phyloP scores from a whole-genome alignment of 2,888 invertebrate genomes.

The Amiota minor region DNA sequence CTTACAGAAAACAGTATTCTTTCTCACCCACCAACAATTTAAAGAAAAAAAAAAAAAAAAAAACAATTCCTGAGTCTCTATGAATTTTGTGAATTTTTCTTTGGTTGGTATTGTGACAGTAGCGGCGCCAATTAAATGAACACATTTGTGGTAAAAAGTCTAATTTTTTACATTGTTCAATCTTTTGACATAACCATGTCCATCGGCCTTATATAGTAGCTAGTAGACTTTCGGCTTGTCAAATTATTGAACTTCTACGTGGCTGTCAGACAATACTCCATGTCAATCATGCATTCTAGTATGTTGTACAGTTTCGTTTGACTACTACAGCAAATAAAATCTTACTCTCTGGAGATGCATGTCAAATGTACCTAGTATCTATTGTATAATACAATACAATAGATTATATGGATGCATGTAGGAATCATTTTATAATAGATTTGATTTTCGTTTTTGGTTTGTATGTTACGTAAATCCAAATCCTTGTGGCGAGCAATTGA shows the following conservation, averaged over 20 bases:
- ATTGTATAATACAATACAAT: no score
- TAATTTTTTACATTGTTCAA: conserved; percentile 24
- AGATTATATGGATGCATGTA: no score
- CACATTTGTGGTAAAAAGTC: conserved; percentile 29
- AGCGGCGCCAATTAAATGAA: conserved; percentile 20
- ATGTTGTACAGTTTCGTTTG: neutral
- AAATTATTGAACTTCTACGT: conserved; percentile 29
- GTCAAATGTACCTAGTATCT: conserved; percentile 7
- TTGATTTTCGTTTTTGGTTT: no score
- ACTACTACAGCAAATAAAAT: neutral
- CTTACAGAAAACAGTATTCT: no score
- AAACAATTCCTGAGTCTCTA: no score
- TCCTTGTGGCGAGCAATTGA: no score
- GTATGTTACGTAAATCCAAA: no score
- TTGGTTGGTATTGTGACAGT: no score
- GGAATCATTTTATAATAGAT: no score
- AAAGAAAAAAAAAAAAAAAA: no score
- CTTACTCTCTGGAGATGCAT: conserved; percentile 26
- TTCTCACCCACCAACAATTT: no score
- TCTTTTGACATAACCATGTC: conserved; percentile 27
- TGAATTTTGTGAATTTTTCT: no score
- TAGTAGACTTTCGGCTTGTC: conserved; percentile 27
- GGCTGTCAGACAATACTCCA: conserved; percentile 20
- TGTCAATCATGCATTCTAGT: conserved; percentile 18
- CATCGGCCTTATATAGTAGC: conserved; percentile 19